A percentile compares a stretch with the other conserved stretches of the same genome.
phyloP scores from a whole-genome alignment of 2,113 vertebrate genomes.

The Isurus oxyrinchus region DNA sequence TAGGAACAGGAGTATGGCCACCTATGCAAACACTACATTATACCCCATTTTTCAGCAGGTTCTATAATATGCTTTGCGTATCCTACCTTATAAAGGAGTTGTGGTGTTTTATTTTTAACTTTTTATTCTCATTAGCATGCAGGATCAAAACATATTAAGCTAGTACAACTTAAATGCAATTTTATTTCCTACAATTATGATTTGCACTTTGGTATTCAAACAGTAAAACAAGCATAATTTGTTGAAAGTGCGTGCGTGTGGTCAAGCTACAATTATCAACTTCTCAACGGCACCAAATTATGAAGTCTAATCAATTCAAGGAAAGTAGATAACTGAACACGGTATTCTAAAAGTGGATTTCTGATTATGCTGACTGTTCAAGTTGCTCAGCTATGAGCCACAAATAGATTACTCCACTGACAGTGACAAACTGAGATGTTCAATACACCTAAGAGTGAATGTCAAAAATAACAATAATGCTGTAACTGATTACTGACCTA shows the following conservation, averaged over 20 bases:
- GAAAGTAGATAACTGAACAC: constrained; percentile 42
- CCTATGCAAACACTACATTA: not conserved
- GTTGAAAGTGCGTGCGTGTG: not conserved
- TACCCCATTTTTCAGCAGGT: not conserved
- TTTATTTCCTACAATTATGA: constrained; percentile 43
- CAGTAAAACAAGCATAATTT: not conserved
- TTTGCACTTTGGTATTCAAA: constrained; percentile 45
- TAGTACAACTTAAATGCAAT: not conserved
- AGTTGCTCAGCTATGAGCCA: constrained; percentile 38
- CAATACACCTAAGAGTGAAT: constrained; percentile 22
- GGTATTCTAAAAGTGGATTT: constrained; percentile 43
- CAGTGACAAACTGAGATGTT: constrained; percentile 41
- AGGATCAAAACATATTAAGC: not conserved
- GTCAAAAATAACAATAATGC: constrained; percentile 32
- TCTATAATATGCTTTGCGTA: not conserved
- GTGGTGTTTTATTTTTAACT: not conserved
- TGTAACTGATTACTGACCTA: constrained; percentile 35
- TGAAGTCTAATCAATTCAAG: constrained; percentile 52
- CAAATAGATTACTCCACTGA: constrained; percentile 40
- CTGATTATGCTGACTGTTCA: constrained; percentile 46
- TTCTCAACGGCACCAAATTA: not conserved
- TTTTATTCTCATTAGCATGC: not conserved
- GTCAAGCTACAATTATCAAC: not conserved
- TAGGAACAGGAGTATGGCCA: too few species aligned
- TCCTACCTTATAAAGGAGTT: not conserved